A percentile compares a stretch with the other conserved stretches of the same genome.
phyloP scores from a whole-genome alignment of 2,888 invertebrate genomes.

The Phasia obesa region DNA sequence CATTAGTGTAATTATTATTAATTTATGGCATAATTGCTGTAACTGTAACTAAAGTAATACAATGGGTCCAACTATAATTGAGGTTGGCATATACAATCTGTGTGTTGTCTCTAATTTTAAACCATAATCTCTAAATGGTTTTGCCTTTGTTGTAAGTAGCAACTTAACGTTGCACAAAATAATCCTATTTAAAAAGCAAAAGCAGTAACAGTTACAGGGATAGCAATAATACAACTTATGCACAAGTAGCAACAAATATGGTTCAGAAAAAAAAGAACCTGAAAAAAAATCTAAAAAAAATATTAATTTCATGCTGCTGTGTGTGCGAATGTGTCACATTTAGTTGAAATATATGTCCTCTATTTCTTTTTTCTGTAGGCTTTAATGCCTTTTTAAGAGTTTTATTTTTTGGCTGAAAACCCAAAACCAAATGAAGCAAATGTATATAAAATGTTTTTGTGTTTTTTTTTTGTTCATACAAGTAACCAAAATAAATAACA shows the following conservation, averaged over 20 bases:
- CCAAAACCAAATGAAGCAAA: slow-evolving; percentile 45
- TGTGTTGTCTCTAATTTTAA: slow-evolving; percentile 67
- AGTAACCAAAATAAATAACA: slow-evolving; percentile 8
- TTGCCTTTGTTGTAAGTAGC: slow-evolving; percentile 50
- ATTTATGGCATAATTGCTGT: slow-evolving; percentile 68
- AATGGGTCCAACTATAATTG: slow-evolving; percentile 64
- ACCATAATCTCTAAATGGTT: slow-evolving; percentile 70
- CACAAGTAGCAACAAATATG: neutral
- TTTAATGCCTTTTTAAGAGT: slow-evolving; percentile 66
- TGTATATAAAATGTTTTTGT: slow-evolving; percentile 32
- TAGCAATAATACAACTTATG: slow-evolving; percentile 11
- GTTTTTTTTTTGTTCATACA: slow-evolving; percentile 38
- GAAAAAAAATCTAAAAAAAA: neutral
- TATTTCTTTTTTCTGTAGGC: slow-evolving; percentile 41
- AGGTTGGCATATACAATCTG: slow-evolving; percentile 69
- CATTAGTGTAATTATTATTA: slow-evolving; percentile 70
- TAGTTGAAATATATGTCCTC: slow-evolving; percentile 53
- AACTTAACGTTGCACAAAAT: slow-evolving; percentile 54
- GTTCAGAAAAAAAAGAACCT: neutral
- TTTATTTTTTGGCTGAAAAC: slow-evolving; percentile 12
- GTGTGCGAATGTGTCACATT: slow-evolving; percentile 58
- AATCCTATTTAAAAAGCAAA: slow-evolving; percentile 44
- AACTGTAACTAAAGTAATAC: slow-evolving; percentile 50
- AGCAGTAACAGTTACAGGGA: neutral
- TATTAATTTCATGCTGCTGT: slow-evolving; percentile 27